These are phyloP conservation scores for Lamprologus lemairii DNA, from an alignment of 2,113 vertebrate genomes.

Conservation along the genomic window DNA sequence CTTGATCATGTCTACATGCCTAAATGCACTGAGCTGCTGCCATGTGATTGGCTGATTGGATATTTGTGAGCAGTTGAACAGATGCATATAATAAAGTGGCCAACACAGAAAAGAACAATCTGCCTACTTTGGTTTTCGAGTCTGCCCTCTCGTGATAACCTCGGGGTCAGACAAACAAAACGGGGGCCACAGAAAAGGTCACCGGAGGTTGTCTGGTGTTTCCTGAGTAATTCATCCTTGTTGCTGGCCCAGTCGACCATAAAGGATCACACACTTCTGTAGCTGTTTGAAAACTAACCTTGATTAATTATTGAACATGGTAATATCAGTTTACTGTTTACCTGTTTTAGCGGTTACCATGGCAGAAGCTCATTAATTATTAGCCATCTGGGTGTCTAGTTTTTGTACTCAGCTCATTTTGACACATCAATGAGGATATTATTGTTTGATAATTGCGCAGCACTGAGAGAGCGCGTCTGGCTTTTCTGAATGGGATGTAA, in stretches of 20 bases:
- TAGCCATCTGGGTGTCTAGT: constrained; percentile 62
- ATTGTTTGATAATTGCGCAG: constrained; percentile 23
- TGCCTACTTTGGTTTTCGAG: background rate
- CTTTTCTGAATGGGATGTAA: constrained; percentile 41
- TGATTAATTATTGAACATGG: constrained; percentile 77
- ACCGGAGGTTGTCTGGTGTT: background rate
- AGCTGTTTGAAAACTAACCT: constrained; percentile 27
- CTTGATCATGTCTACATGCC: background rate
- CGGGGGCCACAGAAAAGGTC: background rate
- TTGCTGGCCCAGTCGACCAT: background rate
- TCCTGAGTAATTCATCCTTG: background rate
- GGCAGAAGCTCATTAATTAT: constrained; percentile 81
- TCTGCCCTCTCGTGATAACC: background rate
- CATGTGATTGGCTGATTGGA: background rate
- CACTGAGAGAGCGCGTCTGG: background rate
- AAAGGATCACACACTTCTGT: background rate
- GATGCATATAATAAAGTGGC: background rate
- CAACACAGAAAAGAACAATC: background rate
- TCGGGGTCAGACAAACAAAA: background rate
- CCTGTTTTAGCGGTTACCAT: constrained; percentile 89
- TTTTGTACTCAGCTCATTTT: constrained; percentile 54
- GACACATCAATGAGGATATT: constrained; percentile 36
- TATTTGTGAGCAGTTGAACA: background rate
- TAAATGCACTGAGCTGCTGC: background rate
- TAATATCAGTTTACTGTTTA: constrained; percentile 79